phyloP scores from a whole-genome alignment of 1,140 invertebrate species.

The Hestina assimilis region DNA sequence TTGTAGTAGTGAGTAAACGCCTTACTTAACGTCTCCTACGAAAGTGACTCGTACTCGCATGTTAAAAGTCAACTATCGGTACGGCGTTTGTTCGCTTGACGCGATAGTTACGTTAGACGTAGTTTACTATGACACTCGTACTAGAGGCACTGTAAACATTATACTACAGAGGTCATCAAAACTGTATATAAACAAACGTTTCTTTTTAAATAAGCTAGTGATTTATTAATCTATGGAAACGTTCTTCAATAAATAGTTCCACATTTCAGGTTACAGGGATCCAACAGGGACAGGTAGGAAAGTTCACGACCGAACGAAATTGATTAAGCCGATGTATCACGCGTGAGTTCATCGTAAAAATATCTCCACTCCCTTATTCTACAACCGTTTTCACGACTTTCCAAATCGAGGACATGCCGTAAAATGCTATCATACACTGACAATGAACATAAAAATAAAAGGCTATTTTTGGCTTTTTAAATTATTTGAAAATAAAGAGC shows the following conservation, averaged over 20 bases:
- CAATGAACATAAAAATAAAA: constrained; percentile 7
- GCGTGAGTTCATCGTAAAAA: constrained; percentile 25
- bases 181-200: too few relatives aligned
- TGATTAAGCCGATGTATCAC: constrained; percentile 28
- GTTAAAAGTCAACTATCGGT: too few relatives aligned
- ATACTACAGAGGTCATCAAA: too few relatives aligned
- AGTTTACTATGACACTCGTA: too few relatives aligned
- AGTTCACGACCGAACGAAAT: constrained; percentile 27
- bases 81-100: too few relatives aligned
- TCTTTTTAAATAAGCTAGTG: too few relatives aligned
- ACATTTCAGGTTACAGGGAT: background rate
- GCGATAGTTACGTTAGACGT: too few relatives aligned
- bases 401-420: constrained; percentile 14
- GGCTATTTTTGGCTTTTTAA: background rate
- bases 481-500: background rate
- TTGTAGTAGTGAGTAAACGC: too few relatives aligned
- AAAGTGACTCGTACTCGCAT: too few relatives aligned
- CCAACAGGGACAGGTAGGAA: background rate
- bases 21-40: too few relatives aligned
- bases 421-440: constrained; percentile 24
- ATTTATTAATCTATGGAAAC: too few relatives aligned
- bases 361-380: constrained; percentile 15
- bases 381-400: constrained; percentile 11
- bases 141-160: too few relatives aligned
- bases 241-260: background rate